Conservation (phyloP, 2,113 vertebrate genomes). For the Xiphias gladius region DNA sequence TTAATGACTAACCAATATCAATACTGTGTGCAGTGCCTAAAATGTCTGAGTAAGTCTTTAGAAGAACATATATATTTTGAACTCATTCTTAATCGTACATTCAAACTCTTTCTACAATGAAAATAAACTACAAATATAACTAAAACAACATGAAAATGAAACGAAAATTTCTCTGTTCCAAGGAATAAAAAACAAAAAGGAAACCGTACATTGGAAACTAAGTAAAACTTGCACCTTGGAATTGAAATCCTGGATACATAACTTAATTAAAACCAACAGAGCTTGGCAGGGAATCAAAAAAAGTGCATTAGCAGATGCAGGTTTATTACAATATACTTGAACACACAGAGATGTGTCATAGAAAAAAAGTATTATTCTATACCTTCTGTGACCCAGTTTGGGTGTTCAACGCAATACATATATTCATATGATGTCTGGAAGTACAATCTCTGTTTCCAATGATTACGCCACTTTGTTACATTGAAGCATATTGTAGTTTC, state of each 20-base stretch:
- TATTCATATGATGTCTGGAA: not conserved
- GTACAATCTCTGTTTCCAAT: not conserved
- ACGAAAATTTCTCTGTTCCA: not conserved
- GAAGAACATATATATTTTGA: not conserved
- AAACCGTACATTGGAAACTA: not conserved
- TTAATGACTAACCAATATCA: no score
- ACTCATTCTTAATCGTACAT: not conserved
- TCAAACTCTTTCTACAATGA: not conserved
- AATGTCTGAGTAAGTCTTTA: not conserved
- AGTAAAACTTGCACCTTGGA: not conserved
- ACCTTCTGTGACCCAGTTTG: not conserved
- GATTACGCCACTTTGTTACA: not conserved
- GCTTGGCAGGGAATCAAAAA: conserved; percentile 30
- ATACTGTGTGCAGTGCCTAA: not conserved
- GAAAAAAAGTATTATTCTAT: not conserved
- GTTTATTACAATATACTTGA: conserved; percentile 1
- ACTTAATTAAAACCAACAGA: not conserved
- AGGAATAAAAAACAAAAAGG: not conserved
- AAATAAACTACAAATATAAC: not conserved
- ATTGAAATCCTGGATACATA: not conserved
- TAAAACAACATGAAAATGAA: not conserved
- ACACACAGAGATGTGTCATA: no score
- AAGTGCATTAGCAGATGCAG: not conserved
- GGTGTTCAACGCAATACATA: not conserved
- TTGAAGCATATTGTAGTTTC: not conserved